Evolutionary conservation across 2,888 invertebrate genomes (phyloP).

Genomic region (Ophion obscuratus): DNA sequence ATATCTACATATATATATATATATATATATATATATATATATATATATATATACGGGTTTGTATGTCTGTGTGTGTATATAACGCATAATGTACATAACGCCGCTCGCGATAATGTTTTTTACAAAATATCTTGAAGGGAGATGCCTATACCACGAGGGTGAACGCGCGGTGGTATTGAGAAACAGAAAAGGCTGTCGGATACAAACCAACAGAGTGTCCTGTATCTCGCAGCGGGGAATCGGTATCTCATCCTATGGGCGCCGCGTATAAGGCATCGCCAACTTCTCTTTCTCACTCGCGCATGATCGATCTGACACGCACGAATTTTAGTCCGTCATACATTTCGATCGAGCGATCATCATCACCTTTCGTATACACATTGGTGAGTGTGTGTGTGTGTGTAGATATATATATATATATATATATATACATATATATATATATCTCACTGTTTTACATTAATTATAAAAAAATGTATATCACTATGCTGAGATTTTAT

Average conservation of each 20-base stretch:
- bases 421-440: no score
- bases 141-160: conserved; percentile 55
- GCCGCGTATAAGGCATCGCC: conserved; percentile 36
- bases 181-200: conserved; percentile 72
- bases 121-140: conserved; percentile 55
- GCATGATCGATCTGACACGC: conserved; percentile 83
- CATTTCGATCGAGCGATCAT: conserved; percentile 62
- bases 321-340: conserved; percentile 78
- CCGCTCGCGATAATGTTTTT: conserved; percentile 60
- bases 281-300: conserved; percentile 64
- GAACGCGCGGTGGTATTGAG: conserved; percentile 58
- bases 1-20: conserved; percentile 10
- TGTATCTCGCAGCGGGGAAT: conserved; percentile 79
- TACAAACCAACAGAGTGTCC: conserved; percentile 70
- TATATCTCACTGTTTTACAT: no score
- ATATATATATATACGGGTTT: background rate
- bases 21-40: conserved; percentile 6
- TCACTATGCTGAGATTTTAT: no score
- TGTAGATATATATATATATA: no score
- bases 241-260: conserved; percentile 42
- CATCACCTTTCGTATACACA: background rate
- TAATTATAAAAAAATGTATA: no score
- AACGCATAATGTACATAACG: conserved; percentile 3
- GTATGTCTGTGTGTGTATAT: background rate
- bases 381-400: no score